Conservation (phyloP, 2,888 invertebrate genomes). For the Diachrysia chrysitis region DNA sequence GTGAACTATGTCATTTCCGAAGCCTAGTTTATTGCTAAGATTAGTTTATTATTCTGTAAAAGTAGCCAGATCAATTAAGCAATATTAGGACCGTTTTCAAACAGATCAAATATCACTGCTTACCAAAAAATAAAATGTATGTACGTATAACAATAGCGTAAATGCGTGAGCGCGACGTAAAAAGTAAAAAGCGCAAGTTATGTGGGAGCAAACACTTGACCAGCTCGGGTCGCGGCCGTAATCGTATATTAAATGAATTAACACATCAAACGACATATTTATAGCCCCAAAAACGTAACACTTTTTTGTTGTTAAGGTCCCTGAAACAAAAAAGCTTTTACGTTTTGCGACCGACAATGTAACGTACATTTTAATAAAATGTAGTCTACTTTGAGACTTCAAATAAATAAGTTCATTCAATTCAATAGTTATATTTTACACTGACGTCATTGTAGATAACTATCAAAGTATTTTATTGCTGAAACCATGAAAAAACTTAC, state of each 20-base stretch:
- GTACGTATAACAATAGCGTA: not conserved
- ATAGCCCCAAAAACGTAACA: slow-evolving; percentile 40
- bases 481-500: too few species aligned
- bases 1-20: not conserved
- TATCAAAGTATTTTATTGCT: not conserved
- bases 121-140: too few species aligned
- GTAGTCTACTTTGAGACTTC: not conserved
- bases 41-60: not conserved
- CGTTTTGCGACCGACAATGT: not conserved
- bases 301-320: slow-evolving; percentile 55
- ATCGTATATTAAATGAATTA: slow-evolving; percentile 36
- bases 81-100: not conserved
- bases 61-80: not conserved
- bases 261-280: slow-evolving; percentile 44
- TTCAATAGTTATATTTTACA: not conserved
- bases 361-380: slow-evolving; percentile 21
- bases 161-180: slow-evolving; percentile 5
- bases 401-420: not conserved
- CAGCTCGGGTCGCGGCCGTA: slow-evolving; percentile 9
- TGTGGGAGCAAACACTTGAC: slow-evolving; percentile 26
- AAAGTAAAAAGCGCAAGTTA: slow-evolving; percentile 27
- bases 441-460: not conserved
- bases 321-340: slow-evolving; percentile 31
- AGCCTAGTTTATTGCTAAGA: not conserved
- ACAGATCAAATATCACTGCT: not conserved